These are phyloP conservation scores for Drosophila burlai DNA, from an alignment of 1,140 invertebrate species.

Conservation along the genomic window DNA sequence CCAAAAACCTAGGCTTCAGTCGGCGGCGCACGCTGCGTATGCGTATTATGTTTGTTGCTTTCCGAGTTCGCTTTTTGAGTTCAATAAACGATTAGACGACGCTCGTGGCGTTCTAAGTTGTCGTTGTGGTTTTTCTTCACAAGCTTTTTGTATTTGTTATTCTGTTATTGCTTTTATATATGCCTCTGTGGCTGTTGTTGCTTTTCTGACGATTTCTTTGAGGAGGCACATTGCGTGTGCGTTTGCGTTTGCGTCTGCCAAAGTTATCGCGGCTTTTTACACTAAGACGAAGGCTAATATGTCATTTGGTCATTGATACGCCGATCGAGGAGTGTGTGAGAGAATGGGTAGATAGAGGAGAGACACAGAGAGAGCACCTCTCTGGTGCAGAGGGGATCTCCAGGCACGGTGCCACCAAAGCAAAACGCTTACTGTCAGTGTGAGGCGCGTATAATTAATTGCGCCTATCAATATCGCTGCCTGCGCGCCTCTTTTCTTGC, in stretches of 20 bases:
- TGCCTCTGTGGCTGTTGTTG: conserved; percentile 13
- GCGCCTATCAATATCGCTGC: conserved; percentile 78
- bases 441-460: conserved; percentile 81
- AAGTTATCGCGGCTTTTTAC: conserved; percentile 81
- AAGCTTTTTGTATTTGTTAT: not conserved
- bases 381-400: not conserved
- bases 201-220: conserved; percentile 14
- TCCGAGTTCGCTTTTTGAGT: conserved; percentile 34
- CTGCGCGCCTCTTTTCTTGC: conserved; percentile 32
- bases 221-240: conserved; percentile 31
- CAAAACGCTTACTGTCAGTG: conserved; percentile 80
- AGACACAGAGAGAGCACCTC: not conserved
- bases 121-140: conserved; percentile 7
- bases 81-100: conserved; percentile 79
- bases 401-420: conserved; percentile 51
- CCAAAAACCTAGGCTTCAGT: conserved; percentile 23
- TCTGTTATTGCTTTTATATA: conserved; percentile 19
- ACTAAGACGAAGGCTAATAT: conserved; percentile 83
- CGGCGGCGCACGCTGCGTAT: conserved; percentile 74
- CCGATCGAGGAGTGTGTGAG: conserved; percentile 27
- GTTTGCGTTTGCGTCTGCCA: conserved; percentile 69
- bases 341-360: conserved; percentile 1
- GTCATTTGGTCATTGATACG: conserved; percentile 83
- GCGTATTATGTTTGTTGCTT: conserved; percentile 65
- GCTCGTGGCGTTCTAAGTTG: conserved; percentile 57